phyloP scores from a whole-genome alignment of 1,140 invertebrate genomes.

The Panulirus ornatus region DNA sequence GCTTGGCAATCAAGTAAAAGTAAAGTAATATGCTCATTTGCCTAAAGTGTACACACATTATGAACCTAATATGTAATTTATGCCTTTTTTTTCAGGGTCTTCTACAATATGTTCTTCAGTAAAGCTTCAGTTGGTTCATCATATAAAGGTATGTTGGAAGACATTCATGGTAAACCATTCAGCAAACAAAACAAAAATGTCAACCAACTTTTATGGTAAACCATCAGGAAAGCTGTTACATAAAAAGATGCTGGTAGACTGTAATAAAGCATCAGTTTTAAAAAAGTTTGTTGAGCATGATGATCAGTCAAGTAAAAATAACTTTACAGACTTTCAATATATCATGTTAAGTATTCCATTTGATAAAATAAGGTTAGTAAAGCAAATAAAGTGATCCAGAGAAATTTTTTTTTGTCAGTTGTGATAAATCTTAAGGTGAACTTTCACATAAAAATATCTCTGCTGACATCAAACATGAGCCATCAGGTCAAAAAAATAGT shows the following conservation, averaged over 20 bases:
- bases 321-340: neutral
- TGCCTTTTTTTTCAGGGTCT: neutral
- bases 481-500: neutral
- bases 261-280: neutral
- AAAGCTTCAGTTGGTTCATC: neutral
- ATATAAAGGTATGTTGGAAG: neutral
- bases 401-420: neutral
- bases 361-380: neutral
- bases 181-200: too few species aligned
- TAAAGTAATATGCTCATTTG: too few species aligned
- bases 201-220: neutral
- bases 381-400: neutral
- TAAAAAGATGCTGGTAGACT: neutral
- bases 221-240: neutral
- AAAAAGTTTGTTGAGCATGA: too few species aligned
- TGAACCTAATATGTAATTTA: too few species aligned
- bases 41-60: too few species aligned
- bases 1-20: too few species aligned
- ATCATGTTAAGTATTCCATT: neutral
- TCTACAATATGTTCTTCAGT: constrained; percentile 1
- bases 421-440: neutral
- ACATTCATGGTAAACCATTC: neutral
- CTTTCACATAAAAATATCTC: neutral
- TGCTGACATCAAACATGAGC: neutral
- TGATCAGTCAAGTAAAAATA: neutral